Percentiles rank a stretch among this genome's conserved stretches.
Conservation (phyloP, 2,113 vertebrate genomes). For the Lonchura striata region DNA sequence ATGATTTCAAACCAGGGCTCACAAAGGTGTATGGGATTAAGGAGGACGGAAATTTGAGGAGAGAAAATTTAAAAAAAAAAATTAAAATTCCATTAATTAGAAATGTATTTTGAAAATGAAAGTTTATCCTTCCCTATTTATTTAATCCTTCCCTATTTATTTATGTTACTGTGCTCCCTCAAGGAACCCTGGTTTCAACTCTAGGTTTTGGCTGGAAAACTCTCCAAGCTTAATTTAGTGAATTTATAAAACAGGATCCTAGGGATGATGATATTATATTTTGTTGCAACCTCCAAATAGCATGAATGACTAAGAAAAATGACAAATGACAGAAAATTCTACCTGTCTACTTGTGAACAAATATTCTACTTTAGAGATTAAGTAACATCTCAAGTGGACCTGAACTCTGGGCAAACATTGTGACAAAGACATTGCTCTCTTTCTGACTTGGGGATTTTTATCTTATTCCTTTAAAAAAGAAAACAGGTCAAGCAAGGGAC, state of each 20-base stretch:
- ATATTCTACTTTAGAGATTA: not conserved
- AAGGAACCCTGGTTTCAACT: constrained; percentile 1
- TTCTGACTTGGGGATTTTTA: not conserved
- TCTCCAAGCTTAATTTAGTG: constrained; percentile 16
- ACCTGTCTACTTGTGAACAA: constrained; percentile 11
- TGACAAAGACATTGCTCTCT: not conserved
- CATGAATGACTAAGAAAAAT: constrained; percentile 1
- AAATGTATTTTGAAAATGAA: constrained; percentile 22
- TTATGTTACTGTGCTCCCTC: not conserved
- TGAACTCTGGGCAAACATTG: not conserved
- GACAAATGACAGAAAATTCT: constrained; percentile 57
- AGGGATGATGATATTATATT: not conserved
- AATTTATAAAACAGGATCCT: constrained; percentile 36
- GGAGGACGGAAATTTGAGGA: not conserved
- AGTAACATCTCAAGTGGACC: not conserved
- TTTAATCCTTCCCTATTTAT: constrained; percentile 20
- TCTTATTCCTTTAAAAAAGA: not conserved
- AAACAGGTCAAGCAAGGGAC: not conserved
- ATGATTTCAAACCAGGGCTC: not conserved
- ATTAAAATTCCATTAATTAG: not conserved
- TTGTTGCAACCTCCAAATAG: not conserved
- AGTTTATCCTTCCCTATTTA: not conserved
- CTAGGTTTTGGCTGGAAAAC: constrained; percentile 12
- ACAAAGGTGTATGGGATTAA: not conserved
- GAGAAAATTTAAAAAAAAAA: not conserved